A percentile compares a stretch with the other conserved stretches of the same genome.
Conservation (phyloP, 2,797 vertebrate species). For the Choloepus didactylus region DNA sequence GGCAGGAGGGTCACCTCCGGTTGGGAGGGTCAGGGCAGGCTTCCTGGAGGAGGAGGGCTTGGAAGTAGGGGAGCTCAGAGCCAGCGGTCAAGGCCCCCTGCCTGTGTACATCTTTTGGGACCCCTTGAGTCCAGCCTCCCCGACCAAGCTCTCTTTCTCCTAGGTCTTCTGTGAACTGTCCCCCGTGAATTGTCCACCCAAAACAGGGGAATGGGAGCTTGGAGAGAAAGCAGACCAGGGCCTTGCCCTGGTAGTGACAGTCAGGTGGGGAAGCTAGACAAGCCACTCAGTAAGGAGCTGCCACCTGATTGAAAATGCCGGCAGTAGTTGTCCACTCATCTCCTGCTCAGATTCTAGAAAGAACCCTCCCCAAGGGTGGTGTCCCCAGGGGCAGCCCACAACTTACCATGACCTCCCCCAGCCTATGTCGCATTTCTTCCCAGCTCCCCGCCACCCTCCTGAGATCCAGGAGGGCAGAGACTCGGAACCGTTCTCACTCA, state of each 20-base stretch:
- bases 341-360: background rate
- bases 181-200: background rate
- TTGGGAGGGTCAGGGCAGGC: background rate
- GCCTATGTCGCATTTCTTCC: background rate
- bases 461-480: background rate
- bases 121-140: background rate
- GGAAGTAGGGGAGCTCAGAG: background rate
- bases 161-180: background rate
- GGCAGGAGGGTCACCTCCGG: background rate
- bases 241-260: background rate
- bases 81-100: background rate
- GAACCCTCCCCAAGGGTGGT: background rate
- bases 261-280: background rate
- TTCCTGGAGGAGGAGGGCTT: conserved; percentile 36
- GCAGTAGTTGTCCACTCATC: background rate
- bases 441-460: background rate
- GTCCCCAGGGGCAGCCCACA: background rate
- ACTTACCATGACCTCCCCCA: background rate
- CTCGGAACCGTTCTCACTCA: background rate
- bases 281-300: background rate
- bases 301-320: background rate
- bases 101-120: background rate
- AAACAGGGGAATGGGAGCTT: background rate
- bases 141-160: background rate
- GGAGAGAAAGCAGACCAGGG: background rate